A percentile compares a stretch with the other conserved stretches of the same genome.
Evolutionary conservation across 1,140 invertebrate genomes (phyloP).

Genomic region (Diploscapter pachys): DNA sequence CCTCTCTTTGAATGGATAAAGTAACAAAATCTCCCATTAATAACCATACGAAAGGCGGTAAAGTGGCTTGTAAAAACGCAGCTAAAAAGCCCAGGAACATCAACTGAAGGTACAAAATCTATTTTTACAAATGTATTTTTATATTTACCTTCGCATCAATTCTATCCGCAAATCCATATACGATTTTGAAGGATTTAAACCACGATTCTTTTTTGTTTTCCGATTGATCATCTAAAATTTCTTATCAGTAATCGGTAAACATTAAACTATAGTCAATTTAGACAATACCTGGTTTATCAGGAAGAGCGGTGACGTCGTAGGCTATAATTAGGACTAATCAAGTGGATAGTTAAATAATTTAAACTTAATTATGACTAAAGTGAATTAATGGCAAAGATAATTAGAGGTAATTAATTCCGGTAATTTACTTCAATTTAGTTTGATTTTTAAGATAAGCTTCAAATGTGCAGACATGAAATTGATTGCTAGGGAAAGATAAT

Average conservation of each 20-base stretch:
- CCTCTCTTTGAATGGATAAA: slow-evolving; percentile 47
- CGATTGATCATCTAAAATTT: neutral
- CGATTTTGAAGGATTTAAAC: slow-evolving; percentile 17
- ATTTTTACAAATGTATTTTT: neutral
- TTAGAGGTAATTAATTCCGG: neutral
- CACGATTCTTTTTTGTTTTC: neutral
- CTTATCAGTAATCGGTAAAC: neutral
- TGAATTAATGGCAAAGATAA: neutral
- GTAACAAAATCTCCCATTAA: slow-evolving; percentile 56
- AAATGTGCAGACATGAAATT: neutral
- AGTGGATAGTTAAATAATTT: neutral
- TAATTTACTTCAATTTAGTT: neutral
- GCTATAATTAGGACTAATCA: slow-evolving; percentile 3
- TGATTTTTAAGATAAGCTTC: too few species aligned
- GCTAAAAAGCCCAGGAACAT: slow-evolving; percentile 50
- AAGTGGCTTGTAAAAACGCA: slow-evolving; percentile 47
- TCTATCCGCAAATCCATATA: slow-evolving; percentile 36
- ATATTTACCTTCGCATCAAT: slow-evolving; percentile 34
- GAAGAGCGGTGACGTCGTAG: slow-evolving; percentile 5
- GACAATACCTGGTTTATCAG: neutral
- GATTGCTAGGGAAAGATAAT: neutral
- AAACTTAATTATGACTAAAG: neutral
- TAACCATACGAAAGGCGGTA: slow-evolving; percentile 58
- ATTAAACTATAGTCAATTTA: slow-evolving; percentile 6
- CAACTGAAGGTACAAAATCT: slow-evolving; percentile 32